Evolutionary conservation across 2,797 vertebrate species (phyloP).

Genomic region (Arnoldichthys spilopterus): DNA sequence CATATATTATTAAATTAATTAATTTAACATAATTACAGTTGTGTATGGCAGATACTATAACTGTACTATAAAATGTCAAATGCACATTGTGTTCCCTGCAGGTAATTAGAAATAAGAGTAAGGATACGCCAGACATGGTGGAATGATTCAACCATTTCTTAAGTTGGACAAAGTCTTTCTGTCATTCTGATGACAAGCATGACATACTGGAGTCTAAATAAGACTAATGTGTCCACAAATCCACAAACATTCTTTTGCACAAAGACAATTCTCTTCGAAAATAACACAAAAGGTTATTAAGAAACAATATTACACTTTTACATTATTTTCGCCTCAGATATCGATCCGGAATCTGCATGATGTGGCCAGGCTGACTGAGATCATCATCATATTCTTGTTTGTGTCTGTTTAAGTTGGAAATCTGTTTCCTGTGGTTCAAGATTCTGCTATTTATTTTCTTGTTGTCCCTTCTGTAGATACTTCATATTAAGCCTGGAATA

Average conservation of each 20-base stretch:
- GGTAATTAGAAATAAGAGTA: background rate
- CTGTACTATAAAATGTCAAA: background rate
- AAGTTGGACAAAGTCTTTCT: background rate
- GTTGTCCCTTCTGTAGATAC: constrained; percentile 67
- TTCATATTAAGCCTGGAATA: constrained; percentile 73
- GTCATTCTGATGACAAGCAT: background rate
- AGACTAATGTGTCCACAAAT: background rate
- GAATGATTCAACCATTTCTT: background rate
- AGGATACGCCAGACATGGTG: background rate
- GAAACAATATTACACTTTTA: constrained; percentile 22
- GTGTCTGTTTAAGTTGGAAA: constrained; percentile 71
- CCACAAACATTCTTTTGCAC: background rate
- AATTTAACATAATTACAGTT: too few relatives aligned
- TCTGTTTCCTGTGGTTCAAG: constrained; percentile 72
- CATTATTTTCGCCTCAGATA: background rate
- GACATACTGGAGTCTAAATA: background rate
- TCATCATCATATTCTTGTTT: constrained; percentile 56
- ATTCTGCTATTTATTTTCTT: constrained; percentile 76
- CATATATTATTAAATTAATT: too few relatives aligned
- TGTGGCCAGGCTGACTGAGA: constrained; percentile 54
- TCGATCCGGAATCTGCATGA: constrained; percentile 45
- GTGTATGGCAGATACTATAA: background rate
- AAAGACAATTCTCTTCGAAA: background rate
- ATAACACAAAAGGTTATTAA: background rate
- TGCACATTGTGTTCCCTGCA: background rate